Percentiles rank a stretch among this genome's conserved stretches.
phyloP scores from a whole-genome alignment of 2,888 invertebrate genomes.

The Scaptomyza parva region DNA sequence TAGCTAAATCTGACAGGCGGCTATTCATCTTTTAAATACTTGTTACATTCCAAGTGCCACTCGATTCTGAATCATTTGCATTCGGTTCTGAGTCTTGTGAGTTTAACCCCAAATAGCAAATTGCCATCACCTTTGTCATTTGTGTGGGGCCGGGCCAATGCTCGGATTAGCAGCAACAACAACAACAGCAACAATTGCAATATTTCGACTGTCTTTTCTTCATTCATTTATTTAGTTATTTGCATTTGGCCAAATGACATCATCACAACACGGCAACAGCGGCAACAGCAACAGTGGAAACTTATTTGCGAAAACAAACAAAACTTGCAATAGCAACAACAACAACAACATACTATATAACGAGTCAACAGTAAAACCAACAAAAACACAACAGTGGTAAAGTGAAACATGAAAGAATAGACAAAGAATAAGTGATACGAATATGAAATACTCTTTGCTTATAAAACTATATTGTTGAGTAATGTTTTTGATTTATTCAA shows the following conservation, averaged over 20 bases:
- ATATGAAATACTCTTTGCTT: constrained; percentile 16
- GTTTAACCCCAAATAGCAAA: constrained; percentile 13
- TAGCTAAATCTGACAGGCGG: constrained; percentile 18
- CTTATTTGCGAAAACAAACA: constrained; percentile 62
- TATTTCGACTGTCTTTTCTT: constrained; percentile 6
- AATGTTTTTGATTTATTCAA: no score
- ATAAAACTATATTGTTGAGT: no score
- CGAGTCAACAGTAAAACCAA: constrained; percentile 34
- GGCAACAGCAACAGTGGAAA: background rate
- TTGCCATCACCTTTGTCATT: constrained; percentile 75
- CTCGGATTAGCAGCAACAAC: constrained; percentile 42
- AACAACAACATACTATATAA: constrained; percentile 40
- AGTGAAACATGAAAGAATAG: constrained; percentile 14
- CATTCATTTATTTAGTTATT: constrained; percentile 4
- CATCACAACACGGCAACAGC: constrained; percentile 60
- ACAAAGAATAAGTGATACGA: background rate
- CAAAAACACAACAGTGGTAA: constrained; percentile 18
- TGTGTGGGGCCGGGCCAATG: constrained; percentile 49
- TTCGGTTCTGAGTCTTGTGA: no score
- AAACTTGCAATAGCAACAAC: constrained; percentile 47
- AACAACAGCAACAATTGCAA: background rate
- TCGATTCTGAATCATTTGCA: no score
- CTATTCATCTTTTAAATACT: constrained; percentile 12
- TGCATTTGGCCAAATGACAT: constrained; percentile 70
- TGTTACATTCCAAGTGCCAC: constrained; percentile 28